A percentile compares a stretch with the other conserved stretches of the same genome.
Evolutionary conservation across 2,797 vertebrate genomes (phyloP).

Genomic region (Crocodylus rhombifer): DNA sequence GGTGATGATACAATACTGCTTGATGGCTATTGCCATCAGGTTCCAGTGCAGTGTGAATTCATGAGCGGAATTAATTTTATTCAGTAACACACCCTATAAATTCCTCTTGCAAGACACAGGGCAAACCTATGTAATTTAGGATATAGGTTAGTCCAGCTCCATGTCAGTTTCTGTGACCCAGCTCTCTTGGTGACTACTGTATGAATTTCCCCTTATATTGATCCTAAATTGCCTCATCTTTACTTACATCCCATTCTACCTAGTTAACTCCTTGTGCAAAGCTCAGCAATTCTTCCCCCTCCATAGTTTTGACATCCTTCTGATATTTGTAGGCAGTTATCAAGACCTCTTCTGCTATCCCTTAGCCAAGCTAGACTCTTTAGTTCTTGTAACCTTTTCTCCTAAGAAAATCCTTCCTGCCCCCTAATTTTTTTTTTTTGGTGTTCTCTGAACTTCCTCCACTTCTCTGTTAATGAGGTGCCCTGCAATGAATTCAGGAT

Average conservation of each 20-base stretch:
- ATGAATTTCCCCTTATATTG: neutral
- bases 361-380: neutral
- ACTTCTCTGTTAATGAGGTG: constrained; percentile 36
- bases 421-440: constrained; percentile 23
- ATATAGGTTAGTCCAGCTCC: neutral
- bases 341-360: neutral
- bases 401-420: neutral
- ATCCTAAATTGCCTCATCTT: neutral
- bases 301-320: neutral
- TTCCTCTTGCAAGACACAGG: neutral
- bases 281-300: constrained; percentile 2
- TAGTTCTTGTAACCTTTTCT: constrained; percentile 24
- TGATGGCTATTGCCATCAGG: neutral
- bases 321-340: rapidly evolving
- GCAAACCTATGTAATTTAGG: neutral
- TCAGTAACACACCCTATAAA: neutral
- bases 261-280: neutral
- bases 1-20: neutral
- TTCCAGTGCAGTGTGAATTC: neutral
- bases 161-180: neutral
- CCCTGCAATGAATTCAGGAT: constrained; percentile 34
- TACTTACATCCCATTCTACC: neutral
- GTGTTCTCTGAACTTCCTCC: neutral
- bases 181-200: neutral
- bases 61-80: constrained; percentile 5